Conservation (phyloP, 1,140 invertebrate species). For the Drosophila novamexicana region DNA sequence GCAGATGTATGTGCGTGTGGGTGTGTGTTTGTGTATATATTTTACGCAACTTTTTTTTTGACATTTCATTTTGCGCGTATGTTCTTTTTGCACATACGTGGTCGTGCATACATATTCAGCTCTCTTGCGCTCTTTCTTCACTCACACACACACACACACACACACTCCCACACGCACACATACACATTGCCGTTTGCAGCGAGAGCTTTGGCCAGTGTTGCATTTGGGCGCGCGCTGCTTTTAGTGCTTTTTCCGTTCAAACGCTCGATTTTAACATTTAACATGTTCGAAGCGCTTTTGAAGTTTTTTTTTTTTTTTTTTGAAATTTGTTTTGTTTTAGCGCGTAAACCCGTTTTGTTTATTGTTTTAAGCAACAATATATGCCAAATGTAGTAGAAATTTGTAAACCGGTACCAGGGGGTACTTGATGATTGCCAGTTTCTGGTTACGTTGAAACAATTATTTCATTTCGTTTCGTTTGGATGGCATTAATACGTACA, state of each 20-base stretch:
- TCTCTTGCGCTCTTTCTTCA: slow-evolving; percentile 13
- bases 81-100: slow-evolving; percentile 12
- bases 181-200: background rate
- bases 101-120: background rate
- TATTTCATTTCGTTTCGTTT: slow-evolving; percentile 2
- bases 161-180: slow-evolving; percentile 6
- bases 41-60: slow-evolving; percentile 51
- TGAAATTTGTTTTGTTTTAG: background rate
- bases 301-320: background rate
- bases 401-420: slow-evolving; percentile 26
- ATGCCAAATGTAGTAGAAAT: slow-evolving; percentile 29
- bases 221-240: slow-evolving; percentile 31
- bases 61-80: slow-evolving; percentile 17
- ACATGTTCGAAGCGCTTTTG: slow-evolving; percentile 10
- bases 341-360: slow-evolving; percentile 44
- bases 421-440: slow-evolving; percentile 16
- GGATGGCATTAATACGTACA: background rate
- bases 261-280: slow-evolving; percentile 26
- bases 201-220: slow-evolving; percentile 47
- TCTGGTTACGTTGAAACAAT: slow-evolving; percentile 8
- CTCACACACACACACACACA: background rate
- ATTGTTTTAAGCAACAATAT: slow-evolving; percentile 19
- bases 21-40: slow-evolving; percentile 8
- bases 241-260: slow-evolving; percentile 22
- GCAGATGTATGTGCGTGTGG: slow-evolving; percentile 15